phyloP scores from a whole-genome alignment of 2,888 invertebrate species.

The Dendrolimus houi region DNA sequence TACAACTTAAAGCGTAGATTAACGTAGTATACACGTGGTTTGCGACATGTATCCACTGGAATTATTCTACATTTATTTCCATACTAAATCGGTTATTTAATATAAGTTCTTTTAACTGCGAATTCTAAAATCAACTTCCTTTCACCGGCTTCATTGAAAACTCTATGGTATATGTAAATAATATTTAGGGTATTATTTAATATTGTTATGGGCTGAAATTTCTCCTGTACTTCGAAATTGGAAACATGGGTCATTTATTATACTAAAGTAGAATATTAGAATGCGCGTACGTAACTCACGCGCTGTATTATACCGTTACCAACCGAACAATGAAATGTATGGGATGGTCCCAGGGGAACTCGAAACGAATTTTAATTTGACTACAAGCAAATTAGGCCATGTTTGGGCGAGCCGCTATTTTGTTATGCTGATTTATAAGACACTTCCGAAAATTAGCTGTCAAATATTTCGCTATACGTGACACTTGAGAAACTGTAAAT shows the following conservation, averaged over 20 bases:
- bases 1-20: too few species aligned
- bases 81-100: too few species aligned
- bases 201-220: neutral
- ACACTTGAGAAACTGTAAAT: neutral
- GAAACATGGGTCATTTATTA: constrained; percentile 35
- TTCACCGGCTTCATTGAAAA: too few species aligned
- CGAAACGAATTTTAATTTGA: constrained; percentile 56
- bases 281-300: constrained; percentile 32
- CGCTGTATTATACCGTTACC: constrained; percentile 33
- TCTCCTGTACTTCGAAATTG: constrained; percentile 24
- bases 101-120: too few species aligned
- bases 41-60: too few species aligned
- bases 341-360: constrained; percentile 44
- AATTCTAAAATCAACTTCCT: too few species aligned
- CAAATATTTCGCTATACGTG: neutral
- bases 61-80: too few species aligned
- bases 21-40: too few species aligned
- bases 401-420: constrained; percentile 20
- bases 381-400: constrained; percentile 44
- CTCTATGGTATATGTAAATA: too few species aligned
- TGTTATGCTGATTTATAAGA: constrained; percentile 23
- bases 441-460: constrained; percentile 6
- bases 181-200: too few species aligned
- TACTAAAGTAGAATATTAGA: constrained; percentile 44
- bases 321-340: constrained; percentile 32